Evolutionary conservation across 2,888 invertebrate species (phyloP).

Genomic region (Cremastobaeus sp.): DNA sequence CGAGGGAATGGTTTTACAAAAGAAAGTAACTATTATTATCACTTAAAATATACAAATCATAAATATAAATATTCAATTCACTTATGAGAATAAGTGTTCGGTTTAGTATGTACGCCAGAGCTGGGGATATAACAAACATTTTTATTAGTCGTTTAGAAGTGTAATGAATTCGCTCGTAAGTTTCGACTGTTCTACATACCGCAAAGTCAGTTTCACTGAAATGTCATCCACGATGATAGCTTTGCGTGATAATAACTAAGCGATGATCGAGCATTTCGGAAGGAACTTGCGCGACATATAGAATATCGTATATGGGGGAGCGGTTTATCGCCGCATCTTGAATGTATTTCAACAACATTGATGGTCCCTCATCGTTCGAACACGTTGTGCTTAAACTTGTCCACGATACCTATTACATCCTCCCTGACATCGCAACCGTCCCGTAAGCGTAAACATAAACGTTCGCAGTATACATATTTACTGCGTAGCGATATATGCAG

Average conservation of each 20-base stretch:
- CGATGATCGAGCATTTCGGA: conserved; percentile 36
- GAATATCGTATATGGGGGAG: conserved; percentile 21
- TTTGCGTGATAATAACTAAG: conserved; percentile 30
- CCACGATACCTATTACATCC: conserved; percentile 28
- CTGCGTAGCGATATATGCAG: conserved; percentile 16
- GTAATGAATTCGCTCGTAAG: conserved; percentile 27
- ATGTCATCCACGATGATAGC: conserved; percentile 12
- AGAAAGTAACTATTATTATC: no score
- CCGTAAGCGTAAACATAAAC: conserved; percentile 37
- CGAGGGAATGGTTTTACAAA: no score
- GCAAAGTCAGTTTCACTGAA: conserved; percentile 38
- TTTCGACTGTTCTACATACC: conserved; percentile 36
- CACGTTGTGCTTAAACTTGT: conserved; percentile 43
- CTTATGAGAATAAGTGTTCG: no score
- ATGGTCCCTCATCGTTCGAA: conserved; percentile 28
- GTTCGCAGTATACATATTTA: conserved; percentile 43
- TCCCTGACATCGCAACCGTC: conserved; percentile 22
- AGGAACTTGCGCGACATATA: conserved; percentile 21
- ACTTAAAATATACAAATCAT: no score
- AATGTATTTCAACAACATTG: conserved; percentile 24
- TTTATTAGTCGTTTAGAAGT: conserved; percentile 36
- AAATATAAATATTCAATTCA: no score
- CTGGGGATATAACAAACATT: no score
- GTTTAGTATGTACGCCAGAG: no score
- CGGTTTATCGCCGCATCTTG: conserved; percentile 40